phyloP scores from a whole-genome alignment of 2,113 vertebrate species.

The Calidris pugnax region DNA sequence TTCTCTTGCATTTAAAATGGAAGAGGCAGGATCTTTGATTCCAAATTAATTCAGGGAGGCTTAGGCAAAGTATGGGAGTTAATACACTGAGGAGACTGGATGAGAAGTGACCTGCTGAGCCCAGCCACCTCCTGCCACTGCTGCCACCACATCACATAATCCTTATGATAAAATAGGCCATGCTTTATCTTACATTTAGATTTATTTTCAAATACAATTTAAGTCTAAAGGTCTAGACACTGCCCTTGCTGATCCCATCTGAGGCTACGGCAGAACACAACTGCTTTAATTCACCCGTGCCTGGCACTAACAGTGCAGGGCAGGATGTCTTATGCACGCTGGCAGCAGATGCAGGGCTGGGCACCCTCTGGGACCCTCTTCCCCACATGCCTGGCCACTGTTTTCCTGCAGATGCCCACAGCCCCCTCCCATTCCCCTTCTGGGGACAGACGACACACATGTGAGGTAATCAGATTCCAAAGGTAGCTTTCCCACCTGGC shows the following conservation, averaged over 20 bases:
- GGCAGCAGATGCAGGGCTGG: background rate
- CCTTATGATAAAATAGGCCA: background rate
- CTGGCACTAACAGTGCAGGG: background rate
- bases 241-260: background rate
- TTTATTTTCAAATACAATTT: slow-evolving; percentile 1
- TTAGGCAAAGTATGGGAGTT: background rate
- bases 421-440: background rate
- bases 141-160: background rate
- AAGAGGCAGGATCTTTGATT: background rate
- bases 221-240: background rate
- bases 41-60: background rate
- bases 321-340: rapidly evolving
- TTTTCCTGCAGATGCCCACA: background rate
- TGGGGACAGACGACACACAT: background rate
- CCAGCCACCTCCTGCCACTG: background rate
- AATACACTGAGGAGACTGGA: background rate
- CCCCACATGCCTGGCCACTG: background rate
- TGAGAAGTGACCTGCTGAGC: background rate
- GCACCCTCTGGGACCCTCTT: background rate
- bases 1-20: background rate
- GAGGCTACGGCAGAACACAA: background rate
- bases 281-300: background rate
- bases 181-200: background rate
- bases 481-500: background rate
- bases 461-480: no score